These are phyloP conservation scores for Microhierax caerulescens DNA, from an alignment of 2,797 vertebrate genomes.

Conservation along the genomic window DNA sequence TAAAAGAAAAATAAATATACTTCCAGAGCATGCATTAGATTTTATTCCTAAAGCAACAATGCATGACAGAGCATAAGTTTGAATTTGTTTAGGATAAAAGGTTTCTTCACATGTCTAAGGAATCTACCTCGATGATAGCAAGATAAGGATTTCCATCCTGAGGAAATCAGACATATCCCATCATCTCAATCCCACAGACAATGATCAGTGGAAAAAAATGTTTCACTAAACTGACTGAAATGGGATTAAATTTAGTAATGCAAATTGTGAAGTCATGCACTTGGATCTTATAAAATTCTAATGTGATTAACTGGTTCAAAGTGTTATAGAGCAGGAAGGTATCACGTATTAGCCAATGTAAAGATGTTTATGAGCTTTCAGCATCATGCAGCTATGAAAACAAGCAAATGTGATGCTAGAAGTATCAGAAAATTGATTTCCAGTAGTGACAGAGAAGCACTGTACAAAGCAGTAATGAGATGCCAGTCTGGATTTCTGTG, in stretches of 20 bases:
- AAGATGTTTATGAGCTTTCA: not conserved
- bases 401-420: not conserved
- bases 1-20: not conserved
- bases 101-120: not conserved
- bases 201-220: not conserved
- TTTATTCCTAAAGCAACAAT: not conserved
- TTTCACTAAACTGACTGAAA: not conserved
- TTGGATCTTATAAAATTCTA: not conserved
- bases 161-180: not conserved
- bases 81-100: not conserved
- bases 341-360: fast-evolving
- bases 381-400: not conserved
- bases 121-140: not conserved
- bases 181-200: not conserved
- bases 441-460: not conserved
- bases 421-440: not conserved
- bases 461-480: not conserved
- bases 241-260: not conserved
- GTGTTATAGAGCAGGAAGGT: not conserved
- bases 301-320: not conserved
- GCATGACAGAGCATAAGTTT: not conserved
- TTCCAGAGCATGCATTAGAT: not conserved
- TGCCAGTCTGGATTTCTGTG: not conserved
- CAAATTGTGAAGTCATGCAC: not conserved
- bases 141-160: not conserved